Percentiles rank a stretch among this genome's conserved stretches.
phyloP scores from a whole-genome alignment of 2,888 invertebrate genomes.

The Malthinus flaveolus region DNA sequence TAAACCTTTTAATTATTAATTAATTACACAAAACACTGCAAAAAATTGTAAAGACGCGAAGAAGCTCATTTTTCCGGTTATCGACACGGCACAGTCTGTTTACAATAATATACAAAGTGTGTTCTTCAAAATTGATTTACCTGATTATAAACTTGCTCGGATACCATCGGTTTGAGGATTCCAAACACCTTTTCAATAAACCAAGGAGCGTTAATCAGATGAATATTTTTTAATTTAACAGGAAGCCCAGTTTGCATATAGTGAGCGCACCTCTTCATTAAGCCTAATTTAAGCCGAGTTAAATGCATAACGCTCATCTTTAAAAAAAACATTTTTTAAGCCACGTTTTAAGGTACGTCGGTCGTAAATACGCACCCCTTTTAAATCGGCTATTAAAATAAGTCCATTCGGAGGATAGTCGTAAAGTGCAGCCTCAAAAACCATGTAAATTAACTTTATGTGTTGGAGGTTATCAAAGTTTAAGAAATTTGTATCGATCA shows the following conservation, averaged over 20 bases:
- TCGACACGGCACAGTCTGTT: no score
- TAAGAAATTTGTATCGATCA: constrained; percentile 60
- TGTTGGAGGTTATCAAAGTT: constrained; percentile 63
- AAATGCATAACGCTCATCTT: constrained; percentile 45
- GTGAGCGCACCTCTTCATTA: constrained; percentile 38
- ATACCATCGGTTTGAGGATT: constrained; percentile 48
- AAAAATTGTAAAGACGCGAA: no score
- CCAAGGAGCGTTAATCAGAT: constrained; percentile 49
- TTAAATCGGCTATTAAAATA: constrained; percentile 70
- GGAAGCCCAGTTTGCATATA: constrained; percentile 50
- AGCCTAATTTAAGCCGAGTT: constrained; percentile 37
- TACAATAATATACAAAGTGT: no score
- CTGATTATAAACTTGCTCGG: constrained; percentile 39
- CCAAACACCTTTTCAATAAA: constrained; percentile 50
- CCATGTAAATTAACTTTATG: constrained; percentile 57
- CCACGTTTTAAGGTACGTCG: constrained; percentile 37
- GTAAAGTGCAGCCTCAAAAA: constrained; percentile 57
- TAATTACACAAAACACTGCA: no score
- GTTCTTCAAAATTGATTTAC: no score
- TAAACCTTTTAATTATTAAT: no score
- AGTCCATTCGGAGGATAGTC: constrained; percentile 64
- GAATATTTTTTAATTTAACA: constrained; percentile 49
- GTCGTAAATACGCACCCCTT: constrained; percentile 60
- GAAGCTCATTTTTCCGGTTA: no score
- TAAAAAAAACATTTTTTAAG: no score